Conservation (phyloP, 2,797 vertebrate genomes). For the Mus caroli region DNA sequence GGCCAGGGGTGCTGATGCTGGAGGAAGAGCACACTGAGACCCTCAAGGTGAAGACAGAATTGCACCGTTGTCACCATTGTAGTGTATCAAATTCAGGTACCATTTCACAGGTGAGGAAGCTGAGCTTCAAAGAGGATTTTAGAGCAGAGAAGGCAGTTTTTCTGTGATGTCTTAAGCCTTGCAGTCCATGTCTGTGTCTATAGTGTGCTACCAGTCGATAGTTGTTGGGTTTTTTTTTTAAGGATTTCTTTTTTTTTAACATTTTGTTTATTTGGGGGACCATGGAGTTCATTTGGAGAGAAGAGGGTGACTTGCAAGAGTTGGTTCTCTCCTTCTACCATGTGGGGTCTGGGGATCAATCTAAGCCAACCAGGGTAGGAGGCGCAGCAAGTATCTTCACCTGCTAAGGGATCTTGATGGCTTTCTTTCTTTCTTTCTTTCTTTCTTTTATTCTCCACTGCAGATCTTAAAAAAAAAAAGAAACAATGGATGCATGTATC, state of each 20-base stretch:
- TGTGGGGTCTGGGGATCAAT: too few relatives aligned
- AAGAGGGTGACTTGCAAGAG: neutral
- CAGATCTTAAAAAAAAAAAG: constrained; percentile 26
- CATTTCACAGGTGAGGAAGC: neutral
- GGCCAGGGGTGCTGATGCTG: accelerated
- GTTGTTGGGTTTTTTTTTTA: neutral
- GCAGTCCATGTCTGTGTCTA: neutral
- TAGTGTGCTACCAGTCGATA: neutral
- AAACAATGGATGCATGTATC: neutral
- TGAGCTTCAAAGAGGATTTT: neutral
- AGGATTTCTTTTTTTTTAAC: neutral
- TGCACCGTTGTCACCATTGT: accelerated
- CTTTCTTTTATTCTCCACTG: neutral
- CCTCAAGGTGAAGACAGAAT: neutral
- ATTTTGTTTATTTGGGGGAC: neutral
- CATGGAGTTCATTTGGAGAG: neutral
- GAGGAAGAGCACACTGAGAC: accelerated
- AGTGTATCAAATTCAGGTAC: neutral
- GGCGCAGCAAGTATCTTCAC: neutral
- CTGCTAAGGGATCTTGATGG: neutral
- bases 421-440: too few relatives aligned
- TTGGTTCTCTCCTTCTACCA: neutral
- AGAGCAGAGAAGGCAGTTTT: neutral
- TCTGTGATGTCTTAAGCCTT: neutral
- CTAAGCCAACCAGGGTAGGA: neutral